Conservation (phyloP, 2,113 vertebrate species). For the Sturnira hondurensis region DNA sequence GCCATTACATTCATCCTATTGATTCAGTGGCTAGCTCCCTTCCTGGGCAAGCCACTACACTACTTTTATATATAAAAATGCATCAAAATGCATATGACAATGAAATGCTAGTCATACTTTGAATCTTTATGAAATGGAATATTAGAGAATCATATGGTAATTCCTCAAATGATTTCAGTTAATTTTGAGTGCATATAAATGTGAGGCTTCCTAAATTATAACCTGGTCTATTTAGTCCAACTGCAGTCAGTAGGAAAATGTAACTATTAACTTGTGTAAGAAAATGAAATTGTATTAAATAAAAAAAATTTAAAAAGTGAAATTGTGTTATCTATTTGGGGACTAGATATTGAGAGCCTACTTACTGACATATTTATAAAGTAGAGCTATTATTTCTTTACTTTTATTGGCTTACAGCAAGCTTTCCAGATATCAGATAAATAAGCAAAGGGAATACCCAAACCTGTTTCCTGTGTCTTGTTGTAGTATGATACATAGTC, state of each 20-base stretch:
- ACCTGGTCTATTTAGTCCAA: not conserved
- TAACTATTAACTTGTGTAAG: constrained; percentile 19
- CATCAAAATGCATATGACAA: not conserved
- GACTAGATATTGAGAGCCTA: not conserved
- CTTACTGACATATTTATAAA: not conserved
- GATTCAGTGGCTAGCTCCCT: no score
- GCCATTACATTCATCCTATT: no score
- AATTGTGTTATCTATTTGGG: not conserved
- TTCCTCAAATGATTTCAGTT: constrained; percentile 13
- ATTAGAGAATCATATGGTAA: not conserved
- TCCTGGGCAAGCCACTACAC: no score
- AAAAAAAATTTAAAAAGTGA: no score
- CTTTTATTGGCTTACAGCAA: constrained; percentile 24
- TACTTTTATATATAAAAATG: not conserved
- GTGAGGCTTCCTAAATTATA: constrained; percentile 23
- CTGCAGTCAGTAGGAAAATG: constrained; percentile 10
- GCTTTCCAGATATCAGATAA: not conserved
- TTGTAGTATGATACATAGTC: not conserved
- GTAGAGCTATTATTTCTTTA: not conserved
- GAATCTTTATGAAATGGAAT: not conserved
- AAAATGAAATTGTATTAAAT: not conserved
- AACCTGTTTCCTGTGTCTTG: constrained; percentile 11
- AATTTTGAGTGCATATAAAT: constrained; percentile 21
- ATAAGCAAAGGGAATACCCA: constrained; percentile 11
- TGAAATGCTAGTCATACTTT: not conserved